Conservation (phyloP, 2,888 invertebrate genomes). For the Drosophila dives region DNA sequence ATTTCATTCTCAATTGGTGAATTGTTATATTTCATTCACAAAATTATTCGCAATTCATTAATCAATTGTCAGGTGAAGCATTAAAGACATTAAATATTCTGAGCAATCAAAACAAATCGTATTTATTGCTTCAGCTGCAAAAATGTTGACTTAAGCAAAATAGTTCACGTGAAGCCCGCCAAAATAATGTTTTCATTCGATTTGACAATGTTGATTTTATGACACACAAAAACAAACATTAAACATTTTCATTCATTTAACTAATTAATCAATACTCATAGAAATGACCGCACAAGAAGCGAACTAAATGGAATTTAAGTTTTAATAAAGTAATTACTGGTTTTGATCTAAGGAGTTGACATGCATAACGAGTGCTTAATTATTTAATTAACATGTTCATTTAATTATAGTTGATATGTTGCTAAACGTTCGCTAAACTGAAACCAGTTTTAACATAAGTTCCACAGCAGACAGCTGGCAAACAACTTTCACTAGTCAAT, state of each 20-base stretch:
- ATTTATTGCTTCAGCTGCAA: conserved; percentile 19
- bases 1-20: not conserved
- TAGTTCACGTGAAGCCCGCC: conserved; percentile 5
- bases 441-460: conserved; percentile 33
- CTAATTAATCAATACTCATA: not conserved
- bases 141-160: conserved; percentile 17
- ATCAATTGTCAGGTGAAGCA: conserved; percentile 20
- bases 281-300: not conserved
- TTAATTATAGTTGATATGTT: too few species aligned
- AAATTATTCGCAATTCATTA: not conserved
- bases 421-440: too few species aligned
- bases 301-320: not conserved
- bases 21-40: not conserved
- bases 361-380: not conserved
- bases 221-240: conserved; percentile 46
- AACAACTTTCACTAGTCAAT: conserved; percentile 38
- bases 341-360: not conserved
- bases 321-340: not conserved
- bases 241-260: not conserved
- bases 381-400: not conserved
- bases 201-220: conserved; percentile 37
- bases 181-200: conserved; percentile 25
- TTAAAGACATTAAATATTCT: not conserved
- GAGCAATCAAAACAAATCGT: not conserved
- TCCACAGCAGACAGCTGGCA: conserved; percentile 31